Percentiles rank a stretch among this genome's conserved stretches.
Evolutionary conservation across 2,113 vertebrate genomes (phyloP).

Genomic region (Carettochelys insculpta): DNA sequence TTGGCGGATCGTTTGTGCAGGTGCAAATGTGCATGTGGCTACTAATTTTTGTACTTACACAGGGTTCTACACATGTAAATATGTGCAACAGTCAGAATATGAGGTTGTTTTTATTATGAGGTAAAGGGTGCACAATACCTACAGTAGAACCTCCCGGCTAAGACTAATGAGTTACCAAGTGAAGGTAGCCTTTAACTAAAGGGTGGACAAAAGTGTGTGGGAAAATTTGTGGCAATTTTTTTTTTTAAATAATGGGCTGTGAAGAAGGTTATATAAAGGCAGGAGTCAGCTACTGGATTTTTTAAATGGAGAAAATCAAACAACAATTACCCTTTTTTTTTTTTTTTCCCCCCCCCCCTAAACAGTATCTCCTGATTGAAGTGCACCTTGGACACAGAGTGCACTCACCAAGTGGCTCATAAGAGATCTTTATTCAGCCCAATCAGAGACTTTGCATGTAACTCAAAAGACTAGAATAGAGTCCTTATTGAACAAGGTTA

Average conservation of each 20-base stretch:
- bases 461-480: constrained; percentile 66
- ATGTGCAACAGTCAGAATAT: not conserved
- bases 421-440: constrained; percentile 68
- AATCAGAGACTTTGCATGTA: constrained; percentile 55
- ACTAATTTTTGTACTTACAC: too few relatives aligned
- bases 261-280: not conserved
- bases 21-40: too few relatives aligned
- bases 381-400: constrained; percentile 28
- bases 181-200: not conserved
- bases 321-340: not conserved
- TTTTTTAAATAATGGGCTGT: not conserved
- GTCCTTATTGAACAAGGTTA: constrained; percentile 67
- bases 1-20: too few relatives aligned
- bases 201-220: not conserved
- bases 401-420: constrained; percentile 35
- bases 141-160: not conserved
- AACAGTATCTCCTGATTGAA: constrained; percentile 8
- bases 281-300: not conserved
- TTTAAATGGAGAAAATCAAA: not conserved
- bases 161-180: not conserved
- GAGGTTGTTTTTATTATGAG: not conserved
- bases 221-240: not conserved
- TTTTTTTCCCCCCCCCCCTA: too few relatives aligned
- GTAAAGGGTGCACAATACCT: not conserved
- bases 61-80: too few relatives aligned